These are phyloP conservation scores for Elephas maximus DNA, from an alignment of 2,113 vertebrate species.

Conservation along the genomic window DNA sequence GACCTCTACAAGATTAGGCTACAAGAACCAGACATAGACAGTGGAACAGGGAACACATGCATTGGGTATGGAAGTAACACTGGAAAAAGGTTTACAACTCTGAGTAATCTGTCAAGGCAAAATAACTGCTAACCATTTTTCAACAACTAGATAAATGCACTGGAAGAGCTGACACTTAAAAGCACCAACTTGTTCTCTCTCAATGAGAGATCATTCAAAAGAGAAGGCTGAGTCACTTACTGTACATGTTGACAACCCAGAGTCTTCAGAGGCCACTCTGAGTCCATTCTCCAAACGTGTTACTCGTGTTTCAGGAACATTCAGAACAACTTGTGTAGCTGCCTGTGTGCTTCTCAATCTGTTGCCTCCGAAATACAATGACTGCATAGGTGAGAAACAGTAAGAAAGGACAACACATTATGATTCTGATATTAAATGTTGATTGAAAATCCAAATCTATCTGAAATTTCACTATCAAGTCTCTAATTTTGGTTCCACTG, in stretches of 20 bases:
- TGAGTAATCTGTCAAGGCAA: neutral
- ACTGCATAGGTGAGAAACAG: neutral
- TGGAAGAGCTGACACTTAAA: neutral
- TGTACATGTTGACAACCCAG: conserved; percentile 96
- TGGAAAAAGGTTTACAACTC: neutral
- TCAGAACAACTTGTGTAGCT: conserved; percentile 92
- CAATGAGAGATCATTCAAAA: neutral
- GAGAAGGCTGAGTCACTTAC: conserved; percentile 86
- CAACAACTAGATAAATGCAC: neutral
- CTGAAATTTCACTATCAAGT: neutral
- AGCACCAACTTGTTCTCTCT: neutral
- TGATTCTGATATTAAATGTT: neutral
- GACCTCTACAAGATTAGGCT: neutral
- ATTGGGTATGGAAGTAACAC: neutral
- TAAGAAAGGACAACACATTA: conserved; percentile 9
- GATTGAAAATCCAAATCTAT: neutral
- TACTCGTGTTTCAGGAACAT: conserved; percentile 97
- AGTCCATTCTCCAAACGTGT: conserved; percentile 95
- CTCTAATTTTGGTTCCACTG: neutral
- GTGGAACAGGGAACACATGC: neutral
- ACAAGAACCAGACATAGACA: neutral
- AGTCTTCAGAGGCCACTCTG: conserved; percentile 97
- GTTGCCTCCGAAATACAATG: conserved; percentile 74
- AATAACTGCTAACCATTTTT: neutral
- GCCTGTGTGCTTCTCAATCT: conserved; percentile 89